phyloP scores from a whole-genome alignment of 2,113 vertebrate genomes.

The Himantopus leucocephalus region DNA sequence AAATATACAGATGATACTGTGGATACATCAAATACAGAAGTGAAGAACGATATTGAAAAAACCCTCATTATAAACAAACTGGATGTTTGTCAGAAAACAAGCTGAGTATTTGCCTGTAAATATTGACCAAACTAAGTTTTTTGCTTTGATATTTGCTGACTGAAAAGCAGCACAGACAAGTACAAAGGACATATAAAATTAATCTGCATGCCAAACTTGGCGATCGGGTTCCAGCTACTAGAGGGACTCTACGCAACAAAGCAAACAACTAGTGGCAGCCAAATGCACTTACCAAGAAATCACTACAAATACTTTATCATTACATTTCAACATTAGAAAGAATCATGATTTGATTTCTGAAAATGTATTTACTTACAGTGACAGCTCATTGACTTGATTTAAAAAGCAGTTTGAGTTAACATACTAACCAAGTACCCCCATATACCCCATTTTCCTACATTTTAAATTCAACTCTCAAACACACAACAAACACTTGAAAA shows the following conservation, averaged over 20 bases:
- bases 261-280: background rate
- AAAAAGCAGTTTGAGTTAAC: background rate
- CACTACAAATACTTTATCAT: background rate
- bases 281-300: background rate
- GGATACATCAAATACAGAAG: background rate
- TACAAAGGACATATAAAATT: constrained; percentile 7
- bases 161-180: constrained; percentile 26
- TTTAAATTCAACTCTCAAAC: background rate
- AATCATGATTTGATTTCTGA: background rate
- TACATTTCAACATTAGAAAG: background rate
- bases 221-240: background rate
- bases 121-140: constrained; percentile 48
- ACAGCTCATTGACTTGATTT: background rate
- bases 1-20: constrained; percentile 1
- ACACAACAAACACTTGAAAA: background rate
- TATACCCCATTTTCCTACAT: background rate
- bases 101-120: constrained; percentile 45
- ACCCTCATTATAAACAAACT: background rate
- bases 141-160: constrained; percentile 9
- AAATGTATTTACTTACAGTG: background rate
- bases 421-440: background rate
- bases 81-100: constrained; percentile 56
- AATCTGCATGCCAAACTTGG: background rate
- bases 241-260: background rate
- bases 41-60: constrained; percentile 5